Evolutionary conservation across 1,140 invertebrate genomes (phyloP).

Genomic region (Aphaenogaster floridana): DNA sequence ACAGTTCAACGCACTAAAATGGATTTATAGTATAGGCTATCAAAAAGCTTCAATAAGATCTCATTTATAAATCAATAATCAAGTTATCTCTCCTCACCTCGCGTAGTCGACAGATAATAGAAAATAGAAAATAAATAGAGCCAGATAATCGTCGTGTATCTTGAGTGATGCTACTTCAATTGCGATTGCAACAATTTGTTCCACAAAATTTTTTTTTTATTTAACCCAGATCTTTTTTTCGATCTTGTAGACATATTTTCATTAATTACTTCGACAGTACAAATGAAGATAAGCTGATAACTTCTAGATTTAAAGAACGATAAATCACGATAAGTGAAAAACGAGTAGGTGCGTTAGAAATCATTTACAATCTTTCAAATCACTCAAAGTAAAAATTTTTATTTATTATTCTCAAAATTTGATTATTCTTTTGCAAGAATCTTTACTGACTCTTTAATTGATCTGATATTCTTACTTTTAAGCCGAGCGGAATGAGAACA

Average conservation of each 20-base stretch:
- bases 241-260: slow-evolving; percentile 3
- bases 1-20: slow-evolving; percentile 42
- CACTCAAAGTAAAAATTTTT: neutral
- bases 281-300: neutral
- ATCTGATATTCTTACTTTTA: neutral
- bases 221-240: neutral
- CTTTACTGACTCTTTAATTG: neutral
- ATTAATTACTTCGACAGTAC: neutral
- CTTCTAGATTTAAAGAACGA: neutral
- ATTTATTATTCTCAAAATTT: neutral
- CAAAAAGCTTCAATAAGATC: slow-evolving; percentile 9
- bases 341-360: neutral
- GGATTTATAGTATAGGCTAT: neutral
- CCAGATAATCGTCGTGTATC: slow-evolving; percentile 27
- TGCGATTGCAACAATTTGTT: slow-evolving; percentile 21
- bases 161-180: slow-evolving; percentile 30
- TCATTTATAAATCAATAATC: slow-evolving; percentile 32
- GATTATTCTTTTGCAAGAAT: slow-evolving; percentile 1
- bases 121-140: slow-evolving; percentile 31
- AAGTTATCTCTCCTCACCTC: neutral
- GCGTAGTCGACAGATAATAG: slow-evolving; percentile 16
- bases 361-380: neutral
- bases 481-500: neutral
- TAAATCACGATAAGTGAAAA: neutral
- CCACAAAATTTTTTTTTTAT: neutral